Evolutionary conservation across 2,888 invertebrate genomes (phyloP).

Genomic region (Tachina lurida): DNA sequence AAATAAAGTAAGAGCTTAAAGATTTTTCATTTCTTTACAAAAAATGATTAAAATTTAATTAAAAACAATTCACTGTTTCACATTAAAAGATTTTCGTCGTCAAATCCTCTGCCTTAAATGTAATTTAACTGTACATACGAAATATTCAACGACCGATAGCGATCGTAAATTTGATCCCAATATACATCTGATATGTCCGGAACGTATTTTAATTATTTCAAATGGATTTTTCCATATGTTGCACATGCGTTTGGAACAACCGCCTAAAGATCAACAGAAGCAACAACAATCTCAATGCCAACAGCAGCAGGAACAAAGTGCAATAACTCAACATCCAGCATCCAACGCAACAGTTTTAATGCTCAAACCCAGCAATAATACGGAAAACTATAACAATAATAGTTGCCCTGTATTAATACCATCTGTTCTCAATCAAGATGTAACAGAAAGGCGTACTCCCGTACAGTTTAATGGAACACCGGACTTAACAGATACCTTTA

Average conservation of each 20-base stretch:
- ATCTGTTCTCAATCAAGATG: conserved; percentile 49
- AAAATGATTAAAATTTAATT: too few species aligned
- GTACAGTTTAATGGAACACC: conserved; percentile 46
- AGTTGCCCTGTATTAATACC: conserved; percentile 1
- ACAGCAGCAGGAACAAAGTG: conserved; percentile 41
- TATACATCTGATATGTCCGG: conserved; percentile 87
- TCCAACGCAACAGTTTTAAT: conserved; percentile 50
- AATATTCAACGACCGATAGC: conserved; percentile 94
- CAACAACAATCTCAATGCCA: conserved; percentile 30
- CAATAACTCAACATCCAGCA: conserved; percentile 46
- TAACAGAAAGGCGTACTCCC: conserved; percentile 70
- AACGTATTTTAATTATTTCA: conserved; percentile 91
- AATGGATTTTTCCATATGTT: conserved; percentile 93
- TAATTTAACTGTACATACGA: conserved; percentile 95
- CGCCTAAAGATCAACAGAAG: conserved; percentile 66
- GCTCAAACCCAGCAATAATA: conserved; percentile 38
- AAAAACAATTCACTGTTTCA: too few species aligned
- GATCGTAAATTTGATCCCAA: conserved; percentile 90
- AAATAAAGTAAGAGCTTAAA: too few species aligned
- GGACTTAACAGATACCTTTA: conserved; percentile 61
- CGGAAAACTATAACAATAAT: conserved; percentile 24
- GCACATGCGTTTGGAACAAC: conserved; percentile 85
- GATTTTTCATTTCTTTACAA: conserved; percentile 52
- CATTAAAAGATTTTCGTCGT: conserved; percentile 84
- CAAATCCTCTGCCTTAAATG: conserved; percentile 92